Evolutionary conservation across 2,888 invertebrate genomes (phyloP).

Genomic region (Dicyrtomina minuta): DNA sequence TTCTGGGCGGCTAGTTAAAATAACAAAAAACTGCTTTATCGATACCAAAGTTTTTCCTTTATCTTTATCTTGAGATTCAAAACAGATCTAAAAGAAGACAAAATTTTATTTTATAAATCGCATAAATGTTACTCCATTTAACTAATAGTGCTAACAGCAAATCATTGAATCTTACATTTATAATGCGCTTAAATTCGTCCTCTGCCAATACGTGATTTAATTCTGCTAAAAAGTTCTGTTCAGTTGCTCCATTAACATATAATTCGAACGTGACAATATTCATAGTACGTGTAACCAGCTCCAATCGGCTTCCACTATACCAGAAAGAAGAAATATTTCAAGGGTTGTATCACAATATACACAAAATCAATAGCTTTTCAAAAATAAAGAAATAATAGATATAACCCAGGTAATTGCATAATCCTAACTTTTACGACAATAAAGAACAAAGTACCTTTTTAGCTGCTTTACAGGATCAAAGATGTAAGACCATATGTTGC

Average conservation of each 20-base stretch:
- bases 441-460: constrained; percentile 10
- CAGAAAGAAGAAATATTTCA: neutral
- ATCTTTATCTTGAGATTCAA: constrained; percentile 13
- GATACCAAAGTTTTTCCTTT: constrained; percentile 19
- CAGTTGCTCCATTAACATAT: constrained; percentile 35
- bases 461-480: constrained; percentile 43
- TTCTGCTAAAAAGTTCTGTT: constrained; percentile 37
- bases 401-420: too few relatives aligned
- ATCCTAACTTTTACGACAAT: too few relatives aligned
- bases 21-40: constrained; percentile 31
- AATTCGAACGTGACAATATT: constrained; percentile 49
- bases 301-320: constrained; percentile 35
- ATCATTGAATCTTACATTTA: constrained; percentile 29
- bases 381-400: neutral
- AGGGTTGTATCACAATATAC: neutral
- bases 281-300: constrained; percentile 44
- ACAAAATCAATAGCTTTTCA: neutral
- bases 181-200: constrained; percentile 24
- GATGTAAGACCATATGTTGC: constrained; percentile 41
- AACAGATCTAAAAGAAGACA: constrained; percentile 23
- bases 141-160: neutral
- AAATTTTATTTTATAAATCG: neutral
- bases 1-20: constrained; percentile 22
- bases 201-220: constrained; percentile 34
- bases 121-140: neutral